Base-by-base conservation (phyloP, 1,140 invertebrate genomes). In the Aradophagus sp. region DNA sequence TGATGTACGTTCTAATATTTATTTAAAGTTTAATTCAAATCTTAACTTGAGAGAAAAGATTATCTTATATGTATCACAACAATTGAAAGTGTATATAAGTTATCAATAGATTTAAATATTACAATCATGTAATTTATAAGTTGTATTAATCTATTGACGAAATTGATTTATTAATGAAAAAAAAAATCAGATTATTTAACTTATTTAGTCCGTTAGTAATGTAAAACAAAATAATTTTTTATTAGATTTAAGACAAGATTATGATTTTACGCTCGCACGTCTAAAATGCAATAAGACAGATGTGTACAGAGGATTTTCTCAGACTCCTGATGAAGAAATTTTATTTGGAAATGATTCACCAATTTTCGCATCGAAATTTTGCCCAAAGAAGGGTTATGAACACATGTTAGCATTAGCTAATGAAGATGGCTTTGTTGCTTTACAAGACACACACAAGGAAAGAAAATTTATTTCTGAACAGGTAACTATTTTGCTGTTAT, bases 331-430 rank as follows among this genome's bases (percentile, higher is more conserved):
- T 11, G 67, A 67, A 1, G 50, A 47, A 4, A 79, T 80, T 58
- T 74, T 70, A 23, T 77, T 68, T 65, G 74, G 19, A 0, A 41
- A 31, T 19, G 56, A 80, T 12, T 77, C 80, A 11, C 85, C 85
- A 5, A 76, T 87, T 35, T 87, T 83, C 68, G 85, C 85, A 8
- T 85, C 82, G 15, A 81, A 81, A 55, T 88, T 87, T 74, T 85
- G 79, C 69, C 80, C 76, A 42, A 81, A 75, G 6, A 68, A 77
- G 12, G 88, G 88, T 14, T 88, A 88, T 45, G 86, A 91, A 76
- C 87, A 95, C 77, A 87, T 93, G 15, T 80, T 95, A 20, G 93
- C 91, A 8, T 86, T 95, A 26, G 93, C 93, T 11, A 95, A 95
- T 84, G 94, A 96, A 86, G 92, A 94, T 86, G 95, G 94, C 5